Evolutionary conservation across 1,140 invertebrate species (phyloP).

Genomic region (Tribolium castaneum): DNA sequence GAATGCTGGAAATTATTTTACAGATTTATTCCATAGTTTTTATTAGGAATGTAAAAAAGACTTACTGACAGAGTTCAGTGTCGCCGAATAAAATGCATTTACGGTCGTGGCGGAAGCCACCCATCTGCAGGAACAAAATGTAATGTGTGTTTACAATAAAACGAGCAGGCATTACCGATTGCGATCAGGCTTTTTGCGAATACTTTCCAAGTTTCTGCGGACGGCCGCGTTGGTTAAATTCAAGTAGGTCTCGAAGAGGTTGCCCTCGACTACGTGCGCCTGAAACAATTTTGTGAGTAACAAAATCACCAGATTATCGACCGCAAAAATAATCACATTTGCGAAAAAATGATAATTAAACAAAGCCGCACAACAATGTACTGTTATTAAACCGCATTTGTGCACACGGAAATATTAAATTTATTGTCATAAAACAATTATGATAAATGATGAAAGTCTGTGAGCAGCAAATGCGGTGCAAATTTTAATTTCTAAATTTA

Average conservation of each 20-base stretch:
- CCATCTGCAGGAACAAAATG: slow-evolving; percentile 69
- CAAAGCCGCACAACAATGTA: neutral
- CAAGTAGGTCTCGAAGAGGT: slow-evolving; percentile 72
- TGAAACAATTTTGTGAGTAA: slow-evolving; percentile 56
- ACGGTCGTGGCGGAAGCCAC: slow-evolving; percentile 75
- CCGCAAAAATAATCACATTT: neutral
- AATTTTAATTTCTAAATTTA: too few species aligned
- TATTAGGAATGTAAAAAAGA: slow-evolving; percentile 56
- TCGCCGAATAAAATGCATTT: slow-evolving; percentile 84
- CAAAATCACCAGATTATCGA: neutral
- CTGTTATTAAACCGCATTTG: neutral
- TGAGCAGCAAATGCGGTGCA: neutral
- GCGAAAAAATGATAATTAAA: neutral
- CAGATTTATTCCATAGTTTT: slow-evolving; percentile 48
- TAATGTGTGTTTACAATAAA: slow-evolving; percentile 40
- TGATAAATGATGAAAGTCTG: neutral
- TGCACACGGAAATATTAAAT: neutral
- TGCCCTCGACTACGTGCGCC: slow-evolving; percentile 72
- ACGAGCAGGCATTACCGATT: slow-evolving; percentile 38
- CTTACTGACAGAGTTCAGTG: slow-evolving; percentile 86
- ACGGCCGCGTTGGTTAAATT: slow-evolving; percentile 70
- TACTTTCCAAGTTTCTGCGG: slow-evolving; percentile 70
- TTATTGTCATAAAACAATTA: neutral
- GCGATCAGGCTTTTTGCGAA: slow-evolving; percentile 71
- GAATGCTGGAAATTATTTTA: slow-evolving; percentile 54